Evolutionary conservation across 2,888 invertebrate genomes (phyloP), one percentile per base, ranked within the genome.

Genomic region (Neria commutata): DNA sequence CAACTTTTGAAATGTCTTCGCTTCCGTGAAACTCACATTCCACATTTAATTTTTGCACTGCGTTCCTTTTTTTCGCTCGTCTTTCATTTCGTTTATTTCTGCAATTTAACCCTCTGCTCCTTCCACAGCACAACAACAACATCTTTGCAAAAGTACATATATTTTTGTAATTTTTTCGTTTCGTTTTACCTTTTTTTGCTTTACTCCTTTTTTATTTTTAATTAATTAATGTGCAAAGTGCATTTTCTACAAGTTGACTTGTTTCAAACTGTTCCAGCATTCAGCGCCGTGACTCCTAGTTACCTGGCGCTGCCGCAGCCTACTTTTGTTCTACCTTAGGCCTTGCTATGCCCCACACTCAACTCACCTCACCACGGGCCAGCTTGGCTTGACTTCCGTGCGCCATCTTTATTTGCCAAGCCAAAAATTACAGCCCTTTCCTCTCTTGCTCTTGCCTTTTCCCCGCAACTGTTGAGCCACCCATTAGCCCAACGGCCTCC

Each of bases 151-250:
- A 42, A 3, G 17, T 37, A 4, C 4, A n/a, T 37, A 14, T 37
- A 14, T 6, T 49, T 62, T 46, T 61, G 47, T 57, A 52, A 21
- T 40, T 19, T 16, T 25, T 40, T 51, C 34, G 33, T 33, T 21
- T 37, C 42, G 34, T 53, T 47, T 17, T 25, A 54, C 23, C 40
- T 48, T 54, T 60, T 17, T 50, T 46, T 37, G 21, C 42, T 17
- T 42, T 47, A n/a, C n/a, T 49, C 26, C 29, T 42, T 46, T 21
- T 47, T 19, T 75, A 71, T 75, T 75, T 76, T 77, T 77, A 75
- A 75, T 75, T 77, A 77, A 77, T 75, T 75, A 77, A 77, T 74
- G 76, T 71, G 76, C 72, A 77, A 75, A 73, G 75, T 74, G 76
- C 71, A 65, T 72, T 73, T 75, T 75, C 76, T 75, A 75, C 76